phyloP scores from a whole-genome alignment of 2,797 vertebrate species.

The Oreochromis mossambicus region DNA sequence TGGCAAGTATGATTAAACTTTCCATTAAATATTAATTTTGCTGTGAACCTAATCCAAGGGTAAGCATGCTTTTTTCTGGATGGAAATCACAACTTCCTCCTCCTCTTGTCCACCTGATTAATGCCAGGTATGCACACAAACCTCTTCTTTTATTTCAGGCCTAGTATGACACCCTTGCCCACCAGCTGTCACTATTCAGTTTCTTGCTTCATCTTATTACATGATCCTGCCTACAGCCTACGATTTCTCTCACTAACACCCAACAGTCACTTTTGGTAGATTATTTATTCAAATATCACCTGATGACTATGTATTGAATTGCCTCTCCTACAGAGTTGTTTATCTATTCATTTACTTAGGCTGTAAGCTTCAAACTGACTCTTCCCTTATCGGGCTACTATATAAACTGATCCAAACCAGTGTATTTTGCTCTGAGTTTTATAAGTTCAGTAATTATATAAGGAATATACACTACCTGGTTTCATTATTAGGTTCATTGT shows the following conservation, averaged over 20 bases:
- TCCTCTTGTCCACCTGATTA: not conserved
- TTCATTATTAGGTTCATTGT: not conserved
- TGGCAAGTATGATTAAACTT: not conserved
- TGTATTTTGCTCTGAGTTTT: not conserved
- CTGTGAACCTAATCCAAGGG: not conserved
- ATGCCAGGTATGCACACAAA: not conserved
- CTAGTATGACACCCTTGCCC: not conserved
- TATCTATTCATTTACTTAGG: not conserved
- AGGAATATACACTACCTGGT: not conserved
- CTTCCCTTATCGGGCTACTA: not conserved
- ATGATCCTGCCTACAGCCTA: not conserved
- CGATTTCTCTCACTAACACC: not conserved
- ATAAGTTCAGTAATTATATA: not conserved
- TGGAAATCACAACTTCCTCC: not conserved
- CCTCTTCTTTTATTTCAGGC: not conserved
- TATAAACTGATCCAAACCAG: not conserved
- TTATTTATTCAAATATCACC: not conserved
- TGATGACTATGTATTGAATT: not conserved
- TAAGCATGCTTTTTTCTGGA: not conserved
- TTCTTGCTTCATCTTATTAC: not conserved
- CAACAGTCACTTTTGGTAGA: not conserved
- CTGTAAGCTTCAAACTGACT: accelerated
- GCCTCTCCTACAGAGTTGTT: not conserved
- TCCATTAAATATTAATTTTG: not conserved
- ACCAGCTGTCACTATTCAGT: not conserved